Percentiles rank a stretch among this genome's conserved stretches.
Conservation (phyloP, 2,113 vertebrate genomes). For the Melanocharis versteri region DNA sequence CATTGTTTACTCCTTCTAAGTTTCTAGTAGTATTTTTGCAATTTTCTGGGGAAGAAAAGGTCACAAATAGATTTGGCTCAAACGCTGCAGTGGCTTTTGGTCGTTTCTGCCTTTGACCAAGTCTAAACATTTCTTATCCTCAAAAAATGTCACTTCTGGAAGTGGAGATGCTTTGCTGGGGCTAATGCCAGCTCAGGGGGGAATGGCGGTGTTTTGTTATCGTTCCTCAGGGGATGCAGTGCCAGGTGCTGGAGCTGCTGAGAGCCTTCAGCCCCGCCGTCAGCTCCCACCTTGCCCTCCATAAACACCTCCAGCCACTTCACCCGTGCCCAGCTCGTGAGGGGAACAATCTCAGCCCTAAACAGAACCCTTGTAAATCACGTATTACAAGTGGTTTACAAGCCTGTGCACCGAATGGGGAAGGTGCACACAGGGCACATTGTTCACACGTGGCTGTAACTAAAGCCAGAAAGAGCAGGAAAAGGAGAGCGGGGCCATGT, state of each 20-base stretch:
- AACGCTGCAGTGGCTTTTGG: neutral
- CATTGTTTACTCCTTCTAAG: neutral
- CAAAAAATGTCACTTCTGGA: neutral
- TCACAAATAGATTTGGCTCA: neutral
- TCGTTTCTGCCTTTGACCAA: neutral
- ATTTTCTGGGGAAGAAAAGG: neutral
- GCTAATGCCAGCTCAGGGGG: neutral
- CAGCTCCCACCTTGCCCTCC: neutral
- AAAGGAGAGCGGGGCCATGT: neutral
- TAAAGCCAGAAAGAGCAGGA: neutral
- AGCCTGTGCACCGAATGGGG: neutral
- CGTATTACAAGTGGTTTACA: neutral
- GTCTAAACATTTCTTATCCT: neutral
- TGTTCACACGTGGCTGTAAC: constrained; percentile 3
- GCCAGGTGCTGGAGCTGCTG: neutral
- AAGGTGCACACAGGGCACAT: neutral
- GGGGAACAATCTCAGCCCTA: neutral
- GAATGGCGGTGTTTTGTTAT: neutral
- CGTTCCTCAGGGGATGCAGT: neutral
- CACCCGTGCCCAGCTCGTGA: neutral
- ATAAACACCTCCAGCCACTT: neutral
- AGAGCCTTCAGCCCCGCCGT: neutral
- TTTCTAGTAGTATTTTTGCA: neutral
- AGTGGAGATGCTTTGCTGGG: neutral
- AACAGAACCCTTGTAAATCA: neutral